Conservation (phyloP, 2,113 vertebrate genomes). For the Sylvia atricapilla region DNA sequence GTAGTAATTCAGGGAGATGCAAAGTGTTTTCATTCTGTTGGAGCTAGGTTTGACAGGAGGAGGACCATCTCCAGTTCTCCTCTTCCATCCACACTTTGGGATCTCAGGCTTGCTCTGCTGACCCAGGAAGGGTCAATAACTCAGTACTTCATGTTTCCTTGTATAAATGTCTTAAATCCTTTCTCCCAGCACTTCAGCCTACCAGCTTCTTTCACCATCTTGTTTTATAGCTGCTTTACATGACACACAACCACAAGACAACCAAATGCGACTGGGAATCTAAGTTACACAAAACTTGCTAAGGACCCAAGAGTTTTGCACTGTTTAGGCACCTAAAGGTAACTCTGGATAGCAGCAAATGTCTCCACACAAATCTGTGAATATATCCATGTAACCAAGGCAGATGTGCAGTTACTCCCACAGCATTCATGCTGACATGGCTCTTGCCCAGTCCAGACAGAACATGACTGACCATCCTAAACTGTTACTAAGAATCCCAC, state of each 20-base stretch:
- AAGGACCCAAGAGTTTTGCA: background rate
- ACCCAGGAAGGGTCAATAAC: background rate
- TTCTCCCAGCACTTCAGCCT: background rate
- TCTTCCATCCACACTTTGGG: background rate
- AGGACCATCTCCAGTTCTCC: background rate
- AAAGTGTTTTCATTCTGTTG: background rate
- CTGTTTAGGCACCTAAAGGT: background rate
- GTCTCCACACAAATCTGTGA: background rate
- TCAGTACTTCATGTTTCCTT: background rate
- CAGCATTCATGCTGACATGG: fast-evolving
- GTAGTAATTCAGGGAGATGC: background rate
- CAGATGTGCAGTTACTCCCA: background rate
- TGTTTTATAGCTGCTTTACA: background rate
- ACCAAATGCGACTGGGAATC: background rate
- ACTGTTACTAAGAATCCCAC: background rate
- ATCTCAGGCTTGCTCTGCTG: background rate
- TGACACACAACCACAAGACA: background rate
- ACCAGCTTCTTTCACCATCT: background rate
- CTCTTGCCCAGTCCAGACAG: background rate
- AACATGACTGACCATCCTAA: background rate
- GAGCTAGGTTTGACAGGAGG: background rate
- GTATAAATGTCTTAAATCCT: background rate
- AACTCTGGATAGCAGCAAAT: background rate
- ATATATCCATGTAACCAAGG: background rate
- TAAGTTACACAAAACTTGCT: background rate